These are phyloP conservation scores for Nothocercus nigrocapillus DNA, from an alignment of 2,113 vertebrate genomes.

Conservation along the genomic window DNA sequence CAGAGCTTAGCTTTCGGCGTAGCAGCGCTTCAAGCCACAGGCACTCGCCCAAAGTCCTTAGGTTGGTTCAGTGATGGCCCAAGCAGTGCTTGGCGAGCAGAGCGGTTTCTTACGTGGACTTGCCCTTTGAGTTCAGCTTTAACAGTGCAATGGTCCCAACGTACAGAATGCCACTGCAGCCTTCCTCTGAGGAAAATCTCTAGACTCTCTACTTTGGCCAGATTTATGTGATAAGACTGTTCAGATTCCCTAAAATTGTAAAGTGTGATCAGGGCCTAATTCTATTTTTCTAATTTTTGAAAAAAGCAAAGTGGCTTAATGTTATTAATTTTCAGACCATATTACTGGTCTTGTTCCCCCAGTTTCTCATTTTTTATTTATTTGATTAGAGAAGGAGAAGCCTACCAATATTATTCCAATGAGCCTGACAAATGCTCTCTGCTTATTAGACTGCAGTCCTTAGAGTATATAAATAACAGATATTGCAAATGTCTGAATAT, in stretches of 20 bases:
- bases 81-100: neutral
- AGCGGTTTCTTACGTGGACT: neutral
- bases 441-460: neutral
- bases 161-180: neutral
- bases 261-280: neutral
- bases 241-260: neutral
- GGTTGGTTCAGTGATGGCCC: fast-evolving
- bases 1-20: neutral
- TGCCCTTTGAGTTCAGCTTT: neutral
- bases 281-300: neutral
- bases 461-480: neutral
- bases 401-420: neutral
- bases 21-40: neutral
- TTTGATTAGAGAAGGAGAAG: neutral
- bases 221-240: neutral
- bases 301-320: neutral
- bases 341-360: neutral
- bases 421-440: neutral
- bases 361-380: neutral
- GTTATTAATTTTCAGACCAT: neutral
- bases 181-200: neutral
- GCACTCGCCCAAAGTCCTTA: neutral
- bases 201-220: neutral
- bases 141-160: neutral
- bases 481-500: neutral